Base-by-base conservation (phyloP, 2,797 vertebrate species). In the Heterohyrax brucei region DNA sequence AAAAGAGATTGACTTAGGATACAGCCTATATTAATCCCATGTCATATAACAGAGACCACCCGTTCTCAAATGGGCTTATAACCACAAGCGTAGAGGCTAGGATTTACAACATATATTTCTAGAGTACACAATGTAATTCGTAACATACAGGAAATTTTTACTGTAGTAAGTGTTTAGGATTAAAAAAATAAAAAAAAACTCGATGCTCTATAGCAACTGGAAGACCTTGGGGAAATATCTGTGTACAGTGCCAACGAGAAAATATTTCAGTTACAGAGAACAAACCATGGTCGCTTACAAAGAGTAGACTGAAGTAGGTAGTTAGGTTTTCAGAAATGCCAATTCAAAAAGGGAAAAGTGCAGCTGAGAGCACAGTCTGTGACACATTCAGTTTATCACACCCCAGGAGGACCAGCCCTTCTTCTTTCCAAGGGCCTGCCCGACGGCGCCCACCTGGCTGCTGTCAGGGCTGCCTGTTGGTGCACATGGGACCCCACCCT, bases 191-290 rank as follows among this genome's bases (percentile, higher is more conserved):
- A 95, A 70, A n/a, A 83, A 13, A 7, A 3, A 22, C 84, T 72
- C n/a, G 93, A 80, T 95, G 33, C 13, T 97, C 94, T 95, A 9
- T 18, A 50, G 22, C 70, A 44, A 72, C 89, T 87, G 83, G 18
- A 50, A 97, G 62, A 73, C 87, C 70, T 96, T 91, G 64, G 24
- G 66, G 86, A 98, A 97, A 86, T 84, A 10, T 26, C 64, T 30
- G 1, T 30, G 30, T 78, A 93, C 50, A 64, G 59, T 87, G 94
- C 96, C 94, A 96, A 93, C 80, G 62, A 95, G 44, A n/a, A 95
- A 95, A 84, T 96, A 85, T 80, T 96, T 97, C 89, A 53, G 24
- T 92, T 94, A 89, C 26, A 96, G 77, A 77, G 46, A 97, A 97
- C 68, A 97, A 96, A 86, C 75, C 48, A 16, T 22, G 18, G 21